These are phyloP conservation scores for Planiliza haematocheilus DNA, from an alignment of 2,113 vertebrate genomes.

Conservation along the genomic window DNA sequence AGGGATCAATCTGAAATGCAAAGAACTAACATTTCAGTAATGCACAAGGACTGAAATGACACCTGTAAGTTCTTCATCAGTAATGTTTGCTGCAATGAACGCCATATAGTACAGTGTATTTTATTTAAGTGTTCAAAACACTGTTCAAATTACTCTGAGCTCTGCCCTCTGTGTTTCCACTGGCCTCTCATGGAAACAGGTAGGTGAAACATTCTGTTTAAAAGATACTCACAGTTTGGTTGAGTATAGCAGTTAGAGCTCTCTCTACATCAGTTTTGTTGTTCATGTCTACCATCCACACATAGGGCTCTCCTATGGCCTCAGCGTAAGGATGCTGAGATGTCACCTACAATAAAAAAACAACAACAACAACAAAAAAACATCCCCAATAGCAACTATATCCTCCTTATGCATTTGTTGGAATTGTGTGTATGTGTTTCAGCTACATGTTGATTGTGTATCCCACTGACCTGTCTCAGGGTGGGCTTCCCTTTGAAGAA, in stretches of 20 bases:
- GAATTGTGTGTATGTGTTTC: no score
- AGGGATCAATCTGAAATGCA: conserved; percentile 88
- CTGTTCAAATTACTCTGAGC: no score
- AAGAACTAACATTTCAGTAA: background rate
- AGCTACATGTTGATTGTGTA: background rate
- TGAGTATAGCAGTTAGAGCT: conserved; percentile 90
- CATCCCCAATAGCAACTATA: no score
- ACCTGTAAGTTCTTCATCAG: no score
- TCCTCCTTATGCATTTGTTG: no score
- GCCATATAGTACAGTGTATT: no score
- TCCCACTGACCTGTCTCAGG: conserved; percentile 85
- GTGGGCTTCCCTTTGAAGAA: conserved; percentile 95
- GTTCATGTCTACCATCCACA: conserved; percentile 92
- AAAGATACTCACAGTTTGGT: conserved; percentile 85
- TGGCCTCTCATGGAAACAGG: background rate
- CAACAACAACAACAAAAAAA: background rate
- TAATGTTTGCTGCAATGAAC: no score
- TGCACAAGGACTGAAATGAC: background rate
- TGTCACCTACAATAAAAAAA: conserved; percentile 82
- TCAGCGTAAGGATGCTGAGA: conserved; percentile 95
- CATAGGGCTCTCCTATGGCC: conserved; percentile 91
- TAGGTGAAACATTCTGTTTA: background rate
- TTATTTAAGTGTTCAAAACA: no score
- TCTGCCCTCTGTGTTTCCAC: no score
- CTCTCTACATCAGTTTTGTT: conserved; percentile 88